Base-by-base conservation (phyloP, 2,888 invertebrate species). In the Unio pictorum region DNA sequence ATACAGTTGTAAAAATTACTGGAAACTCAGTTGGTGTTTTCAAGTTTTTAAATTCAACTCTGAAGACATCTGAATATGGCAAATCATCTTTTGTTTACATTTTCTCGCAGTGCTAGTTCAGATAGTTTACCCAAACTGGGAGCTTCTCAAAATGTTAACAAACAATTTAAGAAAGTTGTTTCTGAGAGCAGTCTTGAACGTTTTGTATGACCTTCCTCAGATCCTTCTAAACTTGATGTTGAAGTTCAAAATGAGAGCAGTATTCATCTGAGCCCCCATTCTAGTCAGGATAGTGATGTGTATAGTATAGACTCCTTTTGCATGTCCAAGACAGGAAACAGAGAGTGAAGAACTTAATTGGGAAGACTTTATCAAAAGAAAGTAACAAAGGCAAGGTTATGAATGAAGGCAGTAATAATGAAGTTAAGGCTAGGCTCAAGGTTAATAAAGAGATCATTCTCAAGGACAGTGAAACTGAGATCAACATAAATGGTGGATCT, bases 71-170 rank as follows among this genome's bases (percentile, higher is more conserved):
- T 3, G 72, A 70, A 18, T 76, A 79, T 20, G 74, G 78, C 17
- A 59, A 66, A n/a, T 81, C 83, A 55, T 80, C 78, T 6, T 84
- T 84, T 66, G 71, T 80, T 80, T 60, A 80, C 80, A 71, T 81
- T 76, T 64, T 61, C 70, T 59, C 68, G 73, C 45, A 64, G 69
- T 18, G 18, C 57, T 64, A 74, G 69, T 66, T 28, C 34, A 34
- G 73, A 70, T 15, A 68, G 26, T 61, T 15, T 67, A 59, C 55
- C 65, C 7, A 58, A 56, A n/a, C 34, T 62, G 55, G 63, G 64
- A 56, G 61, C 61, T 15, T 34, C 71, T 28, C 63, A 66, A 54
- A 45, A 17, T 55, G 71, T 70, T n/a, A 72, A 69, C 20, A 68
- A 69, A 20, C 72, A 72, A 64, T 80, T 76, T 55, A 80, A 80